phyloP scores from a whole-genome alignment of 2,888 invertebrate genomes.

The Leistus spinibarbis region DNA sequence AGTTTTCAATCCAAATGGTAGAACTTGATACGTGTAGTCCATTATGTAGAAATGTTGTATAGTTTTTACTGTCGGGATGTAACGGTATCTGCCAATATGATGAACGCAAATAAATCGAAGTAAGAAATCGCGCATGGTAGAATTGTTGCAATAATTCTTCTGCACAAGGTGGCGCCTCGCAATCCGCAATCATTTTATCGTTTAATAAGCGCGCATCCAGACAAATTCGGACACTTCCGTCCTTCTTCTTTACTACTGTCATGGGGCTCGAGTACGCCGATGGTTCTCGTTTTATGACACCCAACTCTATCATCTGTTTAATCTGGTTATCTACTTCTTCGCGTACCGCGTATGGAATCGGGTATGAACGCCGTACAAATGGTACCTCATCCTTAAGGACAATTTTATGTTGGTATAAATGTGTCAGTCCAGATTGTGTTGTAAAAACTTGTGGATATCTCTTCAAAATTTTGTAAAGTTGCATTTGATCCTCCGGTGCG shows the following conservation, averaged over 20 bases:
- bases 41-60: conserved; percentile 44
- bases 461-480: neutral
- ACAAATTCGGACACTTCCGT: conserved; percentile 47
- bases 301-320: conserved; percentile 45
- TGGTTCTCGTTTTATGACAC: conserved; percentile 46
- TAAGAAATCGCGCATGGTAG: conserved; percentile 14
- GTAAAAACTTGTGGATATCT: neutral
- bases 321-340: conserved; percentile 45
- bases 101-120: conserved; percentile 28
- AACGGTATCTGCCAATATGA: conserved; percentile 46
- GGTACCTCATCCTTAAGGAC: conserved; percentile 42
- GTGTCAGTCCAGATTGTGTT: conserved; percentile 41
- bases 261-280: conserved; percentile 49
- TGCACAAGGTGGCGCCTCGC: conserved; percentile 41
- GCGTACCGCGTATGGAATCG: conserved; percentile 46
- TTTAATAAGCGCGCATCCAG: conserved; percentile 49
- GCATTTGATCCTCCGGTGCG: neutral
- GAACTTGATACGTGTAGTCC: conserved; percentile 47
- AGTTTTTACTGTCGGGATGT: conserved; percentile 40
- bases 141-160: conserved; percentile 42
- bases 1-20: conserved; percentile 48
- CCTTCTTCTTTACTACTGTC: conserved; percentile 47
- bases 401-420: conserved; percentile 44
- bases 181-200: conserved; percentile 46
- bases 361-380: conserved; percentile 46